Percentiles rank a stretch among this genome's conserved stretches.
Evolutionary conservation across 2,113 vertebrate genomes (phyloP).

Genomic region (Microcebus lehilahytsara): DNA sequence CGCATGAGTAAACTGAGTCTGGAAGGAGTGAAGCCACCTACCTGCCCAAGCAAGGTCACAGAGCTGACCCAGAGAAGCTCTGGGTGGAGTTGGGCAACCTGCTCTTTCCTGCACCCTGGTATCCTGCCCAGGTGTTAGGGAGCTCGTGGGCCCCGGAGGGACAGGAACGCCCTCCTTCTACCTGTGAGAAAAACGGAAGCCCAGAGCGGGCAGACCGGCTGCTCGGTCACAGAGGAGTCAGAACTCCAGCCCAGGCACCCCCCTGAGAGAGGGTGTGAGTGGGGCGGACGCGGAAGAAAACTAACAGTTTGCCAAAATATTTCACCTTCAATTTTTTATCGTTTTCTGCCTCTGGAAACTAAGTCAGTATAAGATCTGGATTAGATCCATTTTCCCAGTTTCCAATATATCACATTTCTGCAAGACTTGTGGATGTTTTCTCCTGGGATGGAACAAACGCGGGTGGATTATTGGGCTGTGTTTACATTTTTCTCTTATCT

Average conservation of each 20-base stretch:
- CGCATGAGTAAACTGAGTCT: background rate
- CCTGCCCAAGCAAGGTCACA: background rate
- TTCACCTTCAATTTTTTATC: background rate
- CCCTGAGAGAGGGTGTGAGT: background rate
- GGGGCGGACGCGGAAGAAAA: background rate
- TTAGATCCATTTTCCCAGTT: background rate
- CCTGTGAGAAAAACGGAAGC: background rate
- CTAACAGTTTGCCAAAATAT: background rate
- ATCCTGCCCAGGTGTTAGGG: background rate
- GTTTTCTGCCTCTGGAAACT: slow-evolving; percentile 26
- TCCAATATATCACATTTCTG: slow-evolving; percentile 41
- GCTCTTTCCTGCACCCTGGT: background rate
- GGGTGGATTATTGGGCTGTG: slow-evolving; percentile 47
- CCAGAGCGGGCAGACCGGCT: background rate
- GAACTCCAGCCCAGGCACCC: background rate
- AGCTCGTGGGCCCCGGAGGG: background rate
- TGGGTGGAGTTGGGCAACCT: rapidly evolving
- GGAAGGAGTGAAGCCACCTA: background rate
- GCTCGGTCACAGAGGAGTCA: background rate
- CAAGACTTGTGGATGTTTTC: slow-evolving; percentile 36
- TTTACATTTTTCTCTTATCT: slow-evolving; percentile 79
- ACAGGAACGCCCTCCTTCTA: background rate
- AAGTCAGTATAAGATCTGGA: slow-evolving; percentile 27
- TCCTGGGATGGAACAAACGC: slow-evolving; percentile 29
- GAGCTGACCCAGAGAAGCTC: background rate